Evolutionary conservation across 1,140 invertebrate genomes (phyloP), one percentile per base, ranked within the genome.

Genomic region (Gryon sp.): DNA sequence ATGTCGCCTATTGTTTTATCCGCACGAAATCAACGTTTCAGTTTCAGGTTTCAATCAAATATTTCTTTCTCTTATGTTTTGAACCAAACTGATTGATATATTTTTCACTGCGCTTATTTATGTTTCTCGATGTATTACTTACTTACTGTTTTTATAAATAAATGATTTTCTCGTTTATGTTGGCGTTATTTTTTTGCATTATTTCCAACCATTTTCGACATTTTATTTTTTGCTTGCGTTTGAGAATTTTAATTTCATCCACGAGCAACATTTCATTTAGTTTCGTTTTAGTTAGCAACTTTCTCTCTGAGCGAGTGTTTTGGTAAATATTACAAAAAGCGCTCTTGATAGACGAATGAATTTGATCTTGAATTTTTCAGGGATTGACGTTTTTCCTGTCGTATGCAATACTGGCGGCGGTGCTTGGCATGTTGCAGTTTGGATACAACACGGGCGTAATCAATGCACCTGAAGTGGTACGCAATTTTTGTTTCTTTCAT

Each of bases 381-480:
- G 95, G 95, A 65, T 90, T 98, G 78, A 99, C 97, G 57, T 94
- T 95, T 82, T 95, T 96, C 89, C 92, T 99, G 81, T 93, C 95
- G 76, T 97, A 97, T 88, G 93, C 97, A 76, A 98, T 98, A 87
- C 92, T 96, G 82, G 93, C 97, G 55, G 96, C 97, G 50, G 97
- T 98, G 72, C 92, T 99, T 76, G 95, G 98, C 12, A 99, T 99
- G 94, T 92, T 99, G 81, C 98, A 99, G 89, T 99, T 99, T 89
- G 98, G 98, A 76, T 99, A 98, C 91, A 99, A 99, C 88, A 99
- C 97, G 6, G 98, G 98, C 75, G 98, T 99, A 60, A 98, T 99
- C 84, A 99, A 99, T 90, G 95, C 97, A 59, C 98, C 98, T 30
- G 93, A 97, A 90, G 90, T 90, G 84, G 94, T 95, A 91, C 83